Percentiles rank a stretch among this genome's conserved stretches.
Conservation (phyloP, 2,888 invertebrate species). For the Agrilus mali region DNA sequence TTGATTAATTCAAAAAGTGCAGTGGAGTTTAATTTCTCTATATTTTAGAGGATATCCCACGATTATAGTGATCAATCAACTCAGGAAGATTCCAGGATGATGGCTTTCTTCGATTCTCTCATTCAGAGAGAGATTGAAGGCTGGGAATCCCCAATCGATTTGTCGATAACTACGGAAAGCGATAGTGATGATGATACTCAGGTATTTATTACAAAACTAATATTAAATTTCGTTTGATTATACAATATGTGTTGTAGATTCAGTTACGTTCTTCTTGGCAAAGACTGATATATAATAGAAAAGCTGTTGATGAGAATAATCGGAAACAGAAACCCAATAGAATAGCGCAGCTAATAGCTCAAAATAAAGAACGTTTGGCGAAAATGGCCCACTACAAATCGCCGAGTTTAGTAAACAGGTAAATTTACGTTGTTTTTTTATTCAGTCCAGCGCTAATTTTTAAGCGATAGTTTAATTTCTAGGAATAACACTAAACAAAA, state of each 20-base stretch:
- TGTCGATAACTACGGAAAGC: slow-evolving; percentile 24
- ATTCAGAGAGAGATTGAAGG: slow-evolving; percentile 84
- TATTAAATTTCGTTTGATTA: neutral
- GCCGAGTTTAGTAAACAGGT: slow-evolving; percentile 28
- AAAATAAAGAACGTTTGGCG: slow-evolving; percentile 53
- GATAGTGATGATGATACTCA: slow-evolving; percentile 20
- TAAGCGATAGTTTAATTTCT: slow-evolving; percentile 6
- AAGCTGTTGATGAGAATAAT: slow-evolving; percentile 28
- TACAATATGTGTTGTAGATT: slow-evolving; percentile 5
- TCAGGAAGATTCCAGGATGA: slow-evolving; percentile 85
- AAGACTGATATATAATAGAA: slow-evolving; percentile 21
- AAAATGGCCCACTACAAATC: slow-evolving; percentile 49
- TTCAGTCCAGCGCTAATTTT: neutral
- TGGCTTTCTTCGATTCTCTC: slow-evolving; percentile 91
- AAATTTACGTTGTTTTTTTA: slow-evolving; percentile 4
- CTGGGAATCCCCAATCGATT: slow-evolving; percentile 37
- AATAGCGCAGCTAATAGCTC: slow-evolving; percentile 59
- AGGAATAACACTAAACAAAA: slow-evolving; percentile 19
- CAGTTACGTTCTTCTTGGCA: slow-evolving; percentile 10
- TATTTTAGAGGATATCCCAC: slow-evolving; percentile 60
- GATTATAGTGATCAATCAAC: slow-evolving; percentile 82
- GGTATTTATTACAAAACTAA: slow-evolving; percentile 7
- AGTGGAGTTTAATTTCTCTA: neutral
- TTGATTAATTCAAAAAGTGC: neutral
- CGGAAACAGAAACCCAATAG: slow-evolving; percentile 41